Evolutionary conservation across 2,113 vertebrate genomes (phyloP).

Genomic region (Takifugu flavidus): DNA sequence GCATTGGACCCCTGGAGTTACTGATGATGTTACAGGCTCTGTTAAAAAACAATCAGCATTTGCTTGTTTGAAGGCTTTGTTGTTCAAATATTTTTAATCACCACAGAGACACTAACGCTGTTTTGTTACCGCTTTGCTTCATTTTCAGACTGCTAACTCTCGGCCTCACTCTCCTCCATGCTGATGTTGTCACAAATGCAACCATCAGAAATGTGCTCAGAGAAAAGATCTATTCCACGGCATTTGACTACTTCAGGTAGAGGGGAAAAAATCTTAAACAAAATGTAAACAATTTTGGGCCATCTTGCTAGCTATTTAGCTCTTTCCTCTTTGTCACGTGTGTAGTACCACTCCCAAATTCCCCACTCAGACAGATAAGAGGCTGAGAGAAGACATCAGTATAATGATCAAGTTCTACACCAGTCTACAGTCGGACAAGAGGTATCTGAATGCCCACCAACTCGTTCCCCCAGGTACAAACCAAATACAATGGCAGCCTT

Average conservation of each 20-base stretch:
- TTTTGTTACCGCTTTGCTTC: conserved; percentile 1
- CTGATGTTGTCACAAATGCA: conserved; percentile 91
- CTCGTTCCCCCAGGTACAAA: conserved; percentile 87
- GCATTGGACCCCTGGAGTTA: no score
- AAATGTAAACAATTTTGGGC: background rate
- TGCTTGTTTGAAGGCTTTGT: background rate
- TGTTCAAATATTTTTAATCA: background rate
- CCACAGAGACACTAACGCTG: background rate
- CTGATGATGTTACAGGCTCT: no score
- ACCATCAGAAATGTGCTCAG: conserved; percentile 93
- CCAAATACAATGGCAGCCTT: background rate
- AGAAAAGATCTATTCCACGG: conserved; percentile 95
- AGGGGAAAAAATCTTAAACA: background rate
- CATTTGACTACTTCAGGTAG: conserved; percentile 98
- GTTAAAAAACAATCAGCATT: background rate
- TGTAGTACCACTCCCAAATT: conserved; percentile 85
- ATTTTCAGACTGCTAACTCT: conserved; percentile 83
- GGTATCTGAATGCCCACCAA: conserved; percentile 90
- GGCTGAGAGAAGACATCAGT: conserved; percentile 92
- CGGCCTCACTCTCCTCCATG: conserved; percentile 89
- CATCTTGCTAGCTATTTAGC: background rate
- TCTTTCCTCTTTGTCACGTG: conserved; percentile 25
- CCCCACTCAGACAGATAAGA: conserved; percentile 90
- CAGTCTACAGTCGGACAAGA: conserved; percentile 95
- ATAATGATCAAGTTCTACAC: conserved; percentile 96